Base-by-base conservation (phyloP, 2,113 vertebrate genomes). In the Hypanus sabinus region DNA sequence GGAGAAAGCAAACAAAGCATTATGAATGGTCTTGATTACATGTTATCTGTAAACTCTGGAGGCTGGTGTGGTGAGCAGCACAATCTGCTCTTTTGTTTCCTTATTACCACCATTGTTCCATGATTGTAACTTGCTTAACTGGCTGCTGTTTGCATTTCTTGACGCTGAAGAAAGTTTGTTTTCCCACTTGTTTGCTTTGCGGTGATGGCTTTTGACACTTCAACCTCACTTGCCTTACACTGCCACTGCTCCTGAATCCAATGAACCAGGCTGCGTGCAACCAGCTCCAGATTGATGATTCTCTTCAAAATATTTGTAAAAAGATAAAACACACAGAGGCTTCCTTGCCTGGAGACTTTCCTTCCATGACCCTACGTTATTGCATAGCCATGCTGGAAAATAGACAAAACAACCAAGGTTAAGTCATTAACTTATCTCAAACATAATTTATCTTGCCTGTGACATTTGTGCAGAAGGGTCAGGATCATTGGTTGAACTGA, bases 11-110 rank as follows among this genome's bases (percentile, higher is more conserved):
- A 98, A 97, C 96, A 97, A 94, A 95, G 94, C 94, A 88, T 96
- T 96, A 95, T 96, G 97, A 97, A 96, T 96, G 87, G 95, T 94
- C 94, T 95, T 94, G 97, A 97, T 97, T 97, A 96, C 94, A 81
- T 36, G 94, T 96, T 95, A 96, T 97, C 96, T 96, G 95, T 95
- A 96, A 97, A 97, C 96, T 96, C 96, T 96, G 96, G 96, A 97
- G 96, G 96, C 96, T 95, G 97, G 96, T 94, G 11, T 94, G 94
- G 60, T 83, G 95, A 94, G 95, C 73, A 87, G 96, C 96, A 96
- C 96, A 97, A 97, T 96, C 95, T 96, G 94, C 94, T 95, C 95
- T 14, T 94, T 96, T 96, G 95, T 96, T 97, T 95, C 96, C 94
- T 95, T 94, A 95, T 95, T 96, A 95, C 96, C 95, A 95, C 94